Evolutionary conservation across 2,113 vertebrate genomes (phyloP).

Genomic region (Monopterus albus): DNA sequence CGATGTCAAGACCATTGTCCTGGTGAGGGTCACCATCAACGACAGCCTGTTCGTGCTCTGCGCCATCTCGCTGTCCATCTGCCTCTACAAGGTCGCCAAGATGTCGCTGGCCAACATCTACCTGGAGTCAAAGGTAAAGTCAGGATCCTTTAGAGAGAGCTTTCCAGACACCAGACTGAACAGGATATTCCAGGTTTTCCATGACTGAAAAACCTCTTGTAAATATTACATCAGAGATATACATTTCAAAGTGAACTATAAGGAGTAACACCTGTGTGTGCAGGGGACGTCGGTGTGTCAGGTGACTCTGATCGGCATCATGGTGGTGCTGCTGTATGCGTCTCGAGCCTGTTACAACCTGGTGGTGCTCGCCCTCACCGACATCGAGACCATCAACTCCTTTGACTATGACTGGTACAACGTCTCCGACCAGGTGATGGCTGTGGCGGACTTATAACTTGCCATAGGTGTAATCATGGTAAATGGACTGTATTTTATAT

Average conservation of each 20-base stretch:
- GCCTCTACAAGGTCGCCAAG: constrained; percentile 93
- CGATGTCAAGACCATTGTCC: constrained; percentile 86
- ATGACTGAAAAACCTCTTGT: no score
- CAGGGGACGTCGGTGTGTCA: constrained; percentile 95
- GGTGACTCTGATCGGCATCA: constrained; percentile 89
- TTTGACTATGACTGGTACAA: constrained; percentile 98
- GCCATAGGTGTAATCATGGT: no score
- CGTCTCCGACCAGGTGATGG: constrained; percentile 91
- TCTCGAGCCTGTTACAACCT: constrained; percentile 95
- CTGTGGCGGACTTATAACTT: background rate
- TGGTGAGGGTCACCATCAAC: constrained; percentile 90
- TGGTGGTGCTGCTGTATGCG: constrained; percentile 89
- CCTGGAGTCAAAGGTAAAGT: constrained; percentile 90
- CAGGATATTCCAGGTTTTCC: no score
- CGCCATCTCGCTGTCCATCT: constrained; percentile 88
- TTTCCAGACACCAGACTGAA: no score
- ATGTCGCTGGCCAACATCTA: constrained; percentile 93
- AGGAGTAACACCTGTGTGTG: constrained; percentile 30
- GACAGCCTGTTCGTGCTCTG: constrained; percentile 91
- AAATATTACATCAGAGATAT: no score
- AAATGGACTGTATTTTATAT: no score
- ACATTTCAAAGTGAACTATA: no score
- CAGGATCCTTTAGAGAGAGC: background rate
- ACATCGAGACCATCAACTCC: constrained; percentile 86
- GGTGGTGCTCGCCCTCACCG: constrained; percentile 87